phyloP scores from a whole-genome alignment of 2,113 vertebrate genomes.

The Orientallactaga bullata region DNA sequence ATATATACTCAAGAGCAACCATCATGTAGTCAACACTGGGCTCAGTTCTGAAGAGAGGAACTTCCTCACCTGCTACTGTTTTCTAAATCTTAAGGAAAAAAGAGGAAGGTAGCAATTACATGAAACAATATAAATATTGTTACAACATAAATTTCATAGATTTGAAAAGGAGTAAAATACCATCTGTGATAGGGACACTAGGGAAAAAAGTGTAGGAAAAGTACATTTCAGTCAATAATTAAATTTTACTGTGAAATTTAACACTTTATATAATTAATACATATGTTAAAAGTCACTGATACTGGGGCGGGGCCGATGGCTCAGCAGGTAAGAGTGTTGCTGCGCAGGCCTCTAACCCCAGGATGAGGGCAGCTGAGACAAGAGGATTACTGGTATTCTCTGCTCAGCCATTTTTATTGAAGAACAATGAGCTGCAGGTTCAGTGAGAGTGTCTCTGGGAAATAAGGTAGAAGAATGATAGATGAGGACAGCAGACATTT shows the following conservation, averaged over 20 bases:
- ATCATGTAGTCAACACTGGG: not conserved
- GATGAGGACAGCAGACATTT: too few species aligned
- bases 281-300: not conserved
- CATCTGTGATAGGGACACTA: not conserved
- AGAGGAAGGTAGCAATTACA: not conserved
- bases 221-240: not conserved
- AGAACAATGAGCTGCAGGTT: too few species aligned
- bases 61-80: not conserved
- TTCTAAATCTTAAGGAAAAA: not conserved
- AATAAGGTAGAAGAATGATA: too few species aligned
- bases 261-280: not conserved
- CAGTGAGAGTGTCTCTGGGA: too few species aligned
- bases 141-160: not conserved
- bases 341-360: too few species aligned
- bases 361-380: too few species aligned
- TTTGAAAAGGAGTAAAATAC: constrained; percentile 12
- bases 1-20: not conserved
- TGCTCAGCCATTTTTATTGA: too few species aligned
- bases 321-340: too few species aligned
- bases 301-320: too few species aligned
- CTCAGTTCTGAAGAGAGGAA: not conserved
- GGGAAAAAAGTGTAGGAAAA: not conserved
- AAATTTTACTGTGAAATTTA: not conserved
- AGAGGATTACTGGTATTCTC: too few species aligned
- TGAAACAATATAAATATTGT: not conserved